These are phyloP conservation scores for Oceanodroma tethys DNA, from an alignment of 2,113 vertebrate genomes.

Conservation along the genomic window DNA sequence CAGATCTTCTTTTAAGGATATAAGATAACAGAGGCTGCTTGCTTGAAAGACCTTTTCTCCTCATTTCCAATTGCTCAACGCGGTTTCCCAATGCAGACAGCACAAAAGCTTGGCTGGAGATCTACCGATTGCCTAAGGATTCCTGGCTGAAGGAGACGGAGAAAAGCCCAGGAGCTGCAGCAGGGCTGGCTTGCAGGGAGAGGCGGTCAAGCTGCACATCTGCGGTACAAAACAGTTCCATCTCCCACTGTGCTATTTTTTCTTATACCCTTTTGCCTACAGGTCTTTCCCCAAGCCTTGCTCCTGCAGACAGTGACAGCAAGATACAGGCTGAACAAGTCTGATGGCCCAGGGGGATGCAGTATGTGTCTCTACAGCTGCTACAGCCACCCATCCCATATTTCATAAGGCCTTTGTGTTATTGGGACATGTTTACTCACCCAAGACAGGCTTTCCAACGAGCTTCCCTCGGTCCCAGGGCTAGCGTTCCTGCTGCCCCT, in stretches of 20 bases:
- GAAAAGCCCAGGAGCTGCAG: neutral
- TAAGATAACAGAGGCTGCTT: neutral
- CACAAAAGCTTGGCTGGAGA: conserved; percentile 78
- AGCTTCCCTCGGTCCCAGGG: neutral
- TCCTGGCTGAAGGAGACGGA: conserved; percentile 81
- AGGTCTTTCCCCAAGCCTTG: neutral
- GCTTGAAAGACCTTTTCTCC: conserved; percentile 10
- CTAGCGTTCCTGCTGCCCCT: neutral
- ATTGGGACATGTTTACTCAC: neutral
- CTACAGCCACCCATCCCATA: neutral
- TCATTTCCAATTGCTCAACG: conserved; percentile 16
- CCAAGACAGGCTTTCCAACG: neutral
- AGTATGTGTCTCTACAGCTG: neutral
- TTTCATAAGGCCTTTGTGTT: conserved; percentile 30
- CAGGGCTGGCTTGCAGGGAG: conserved; percentile 13
- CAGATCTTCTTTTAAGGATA: neutral
- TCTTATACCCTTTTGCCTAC: neutral
- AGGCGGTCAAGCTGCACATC: neutral
- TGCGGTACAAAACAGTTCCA: conserved; percentile 25
- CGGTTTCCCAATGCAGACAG: conserved; percentile 72
- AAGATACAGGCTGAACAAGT: neutral
- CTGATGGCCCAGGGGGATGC: neutral
- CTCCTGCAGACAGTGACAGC: neutral
- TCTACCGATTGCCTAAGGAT: conserved; percentile 82
- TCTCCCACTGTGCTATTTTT: neutral